Base-by-base conservation (phyloP, 2,888 invertebrate species). In the Sicus ferrugineus region DNA sequence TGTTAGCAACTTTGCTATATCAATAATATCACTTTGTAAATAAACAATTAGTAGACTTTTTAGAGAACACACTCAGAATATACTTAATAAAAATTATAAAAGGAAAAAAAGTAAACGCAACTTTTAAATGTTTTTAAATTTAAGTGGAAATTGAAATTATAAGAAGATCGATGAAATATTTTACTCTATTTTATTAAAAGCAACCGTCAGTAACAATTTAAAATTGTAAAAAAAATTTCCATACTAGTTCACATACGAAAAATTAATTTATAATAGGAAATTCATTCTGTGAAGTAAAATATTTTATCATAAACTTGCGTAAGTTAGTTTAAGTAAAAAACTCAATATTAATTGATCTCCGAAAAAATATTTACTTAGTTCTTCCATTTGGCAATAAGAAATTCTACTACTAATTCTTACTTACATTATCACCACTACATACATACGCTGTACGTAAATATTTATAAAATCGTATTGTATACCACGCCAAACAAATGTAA, bases 391-490 rank as follows among this genome's bases (percentile, higher is more conserved):
- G 11, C 7, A 38, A 9, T 11, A 38, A 11, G 11, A 38, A 38
- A 38, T 38, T 11, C 6, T 38, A 38, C 6, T 38, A 38, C 38
- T 9, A 38, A 9, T 38, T 38, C 38, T 11, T 38, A 9, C 11
- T 38, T 11, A 11, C 11, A 38, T 9, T 38, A 38, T 11, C 6
- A 38, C 38, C 9, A 42, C 42, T 9, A 34, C 14, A 34, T 34
- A 34, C 14, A 14, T 34, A 61, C 42, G 50, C 14, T 28, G n/a
- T 50, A 64, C 30, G 16, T 66, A 48, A 21, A 42, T 48, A 48
- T 69, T 14, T 54, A 61, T 62, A 42, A 68, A 68, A 52, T 46
- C 9, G 59, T 54, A 50, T 50, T 38, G 54, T 67, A 67, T 42
- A 61, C 14, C 34, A 42, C 23, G 61, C 42, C 21, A 34, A 61